Percentiles rank a stretch among this genome's conserved stretches.
These are phyloP conservation scores for Pocillopora damicornis DNA, from an alignment of 64 coral and sea anemone genomes.

Conservation along the genomic window DNA sequence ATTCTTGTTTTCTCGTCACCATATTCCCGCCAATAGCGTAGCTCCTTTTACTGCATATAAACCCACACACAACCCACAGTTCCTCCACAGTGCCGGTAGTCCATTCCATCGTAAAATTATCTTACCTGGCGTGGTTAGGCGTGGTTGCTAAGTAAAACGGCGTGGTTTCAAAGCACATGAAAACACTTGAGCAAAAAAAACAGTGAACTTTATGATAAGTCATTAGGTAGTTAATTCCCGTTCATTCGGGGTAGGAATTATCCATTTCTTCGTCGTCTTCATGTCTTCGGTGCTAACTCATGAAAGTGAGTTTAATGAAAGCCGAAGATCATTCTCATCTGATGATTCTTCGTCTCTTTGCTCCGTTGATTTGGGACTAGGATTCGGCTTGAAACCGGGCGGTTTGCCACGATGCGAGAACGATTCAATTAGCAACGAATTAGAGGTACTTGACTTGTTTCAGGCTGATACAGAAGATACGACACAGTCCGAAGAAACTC, in stretches of 20 bases:
- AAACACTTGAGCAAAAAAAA: not conserved
- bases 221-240: not conserved
- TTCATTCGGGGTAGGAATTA: too few species aligned
- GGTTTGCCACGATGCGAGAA: conserved; percentile 52
- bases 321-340: conserved; percentile 40
- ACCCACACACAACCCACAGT: too few species aligned
- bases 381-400: conserved; percentile 80
- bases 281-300: not conserved
- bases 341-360: conserved; percentile 42
- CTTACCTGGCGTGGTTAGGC: not conserved
- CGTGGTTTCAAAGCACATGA: not conserved
- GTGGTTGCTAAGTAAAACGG: not conserved
- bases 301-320: conserved; percentile 42
- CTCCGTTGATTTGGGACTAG: conserved; percentile 73
- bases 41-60: too few species aligned
- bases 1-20: too few species aligned
- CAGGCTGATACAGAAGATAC: not conserved
- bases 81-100: not conserved
- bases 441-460: conserved; percentile 23
- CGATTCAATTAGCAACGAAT: not conserved
- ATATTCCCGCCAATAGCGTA: too few species aligned
- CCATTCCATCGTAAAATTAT: not conserved
- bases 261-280: not conserved
- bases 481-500: not conserved
- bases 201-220: not conserved